phyloP scores from a whole-genome alignment of 2,888 invertebrate genomes.

The Odontocolon sp. region DNA sequence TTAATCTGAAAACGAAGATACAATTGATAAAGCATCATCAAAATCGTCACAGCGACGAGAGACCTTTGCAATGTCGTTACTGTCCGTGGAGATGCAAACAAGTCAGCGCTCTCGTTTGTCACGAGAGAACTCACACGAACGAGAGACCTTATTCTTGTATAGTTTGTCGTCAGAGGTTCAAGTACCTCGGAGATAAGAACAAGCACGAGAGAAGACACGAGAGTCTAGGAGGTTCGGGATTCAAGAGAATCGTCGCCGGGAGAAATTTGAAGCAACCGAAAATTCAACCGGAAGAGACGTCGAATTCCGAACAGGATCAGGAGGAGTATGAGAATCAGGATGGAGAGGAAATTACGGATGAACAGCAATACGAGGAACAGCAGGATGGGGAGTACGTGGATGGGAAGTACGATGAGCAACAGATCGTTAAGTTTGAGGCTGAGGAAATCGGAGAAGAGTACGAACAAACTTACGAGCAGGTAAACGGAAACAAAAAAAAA shows the following conservation, averaged over 20 bases:
- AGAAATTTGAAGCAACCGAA: slow-evolving; percentile 71
- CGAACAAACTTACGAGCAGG: slow-evolving; percentile 61
- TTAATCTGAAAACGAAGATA: slow-evolving; percentile 78
- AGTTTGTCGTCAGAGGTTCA: slow-evolving; percentile 78
- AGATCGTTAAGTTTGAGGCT: slow-evolving; percentile 68
- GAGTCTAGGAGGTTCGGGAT: slow-evolving; percentile 78
- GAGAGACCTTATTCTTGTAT: slow-evolving; percentile 78
- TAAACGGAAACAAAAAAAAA: slow-evolving; percentile 15
- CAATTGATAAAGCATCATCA: slow-evolving; percentile 79
- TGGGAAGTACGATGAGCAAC: slow-evolving; percentile 57
- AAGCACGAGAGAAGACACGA: slow-evolving; percentile 79
- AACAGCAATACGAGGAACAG: slow-evolving; percentile 50
- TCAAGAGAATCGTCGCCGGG: slow-evolving; percentile 77
- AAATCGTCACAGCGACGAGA: slow-evolving; percentile 78
- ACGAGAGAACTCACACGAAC: slow-evolving; percentile 79
- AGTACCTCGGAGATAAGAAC: slow-evolving; percentile 79
- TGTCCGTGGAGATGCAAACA: slow-evolving; percentile 79
- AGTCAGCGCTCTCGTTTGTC: slow-evolving; percentile 79
- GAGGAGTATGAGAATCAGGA: slow-evolving; percentile 63
- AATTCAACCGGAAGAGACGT: slow-evolving; percentile 63
- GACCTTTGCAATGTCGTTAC: slow-evolving; percentile 77
- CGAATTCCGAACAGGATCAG: slow-evolving; percentile 72
- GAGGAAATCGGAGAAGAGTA: slow-evolving; percentile 49
- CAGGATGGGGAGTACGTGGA: slow-evolving; percentile 60
- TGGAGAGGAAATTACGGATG: too few species aligned